Conservation (phyloP, 1,140 invertebrate species). For the Drosophila pachea region DNA sequence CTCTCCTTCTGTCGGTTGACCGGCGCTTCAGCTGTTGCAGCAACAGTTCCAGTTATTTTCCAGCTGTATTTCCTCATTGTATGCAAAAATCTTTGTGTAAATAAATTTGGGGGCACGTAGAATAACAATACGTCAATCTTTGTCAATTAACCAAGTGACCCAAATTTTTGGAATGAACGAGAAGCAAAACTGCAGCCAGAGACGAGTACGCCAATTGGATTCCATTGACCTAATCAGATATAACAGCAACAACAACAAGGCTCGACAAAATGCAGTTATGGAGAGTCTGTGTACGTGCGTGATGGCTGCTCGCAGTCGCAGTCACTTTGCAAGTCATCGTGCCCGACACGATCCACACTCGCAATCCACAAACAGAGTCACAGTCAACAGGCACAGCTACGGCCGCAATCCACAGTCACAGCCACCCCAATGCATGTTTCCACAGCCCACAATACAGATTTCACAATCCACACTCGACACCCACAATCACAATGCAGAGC, state of each 20-base stretch:
- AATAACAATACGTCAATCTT: conserved; percentile 75
- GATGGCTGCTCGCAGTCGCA: conserved; percentile 6
- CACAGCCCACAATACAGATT: too few species aligned
- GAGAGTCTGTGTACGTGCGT: background rate
- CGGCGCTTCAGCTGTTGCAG: conserved; percentile 2
- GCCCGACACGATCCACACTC: too few species aligned
- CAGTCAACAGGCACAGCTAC: too few species aligned
- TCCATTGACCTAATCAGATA: conserved; percentile 72
- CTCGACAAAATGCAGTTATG: too few species aligned
- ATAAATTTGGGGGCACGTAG: conserved; percentile 58
- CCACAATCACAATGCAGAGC: too few species aligned
- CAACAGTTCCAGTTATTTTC: conserved; percentile 36
- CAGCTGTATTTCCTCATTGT: conserved; percentile 71
- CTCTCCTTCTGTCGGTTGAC: too few species aligned
- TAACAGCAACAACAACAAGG: conserved; percentile 29
- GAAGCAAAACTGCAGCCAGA: conserved; percentile 49
- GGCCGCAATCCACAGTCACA: too few species aligned
- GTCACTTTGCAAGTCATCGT: background rate
- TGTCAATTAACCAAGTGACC: conserved; percentile 75
- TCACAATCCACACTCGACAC: too few species aligned
- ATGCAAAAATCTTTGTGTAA: conserved; percentile 54
- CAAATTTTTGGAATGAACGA: conserved; percentile 51
- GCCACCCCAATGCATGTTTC: too few species aligned
- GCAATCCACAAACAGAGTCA: too few species aligned
- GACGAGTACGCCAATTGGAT: conserved; percentile 61